These are phyloP conservation scores for Drosophila meridionalis DNA, from an alignment of 2,888 invertebrate species.

Conservation along the genomic window DNA sequence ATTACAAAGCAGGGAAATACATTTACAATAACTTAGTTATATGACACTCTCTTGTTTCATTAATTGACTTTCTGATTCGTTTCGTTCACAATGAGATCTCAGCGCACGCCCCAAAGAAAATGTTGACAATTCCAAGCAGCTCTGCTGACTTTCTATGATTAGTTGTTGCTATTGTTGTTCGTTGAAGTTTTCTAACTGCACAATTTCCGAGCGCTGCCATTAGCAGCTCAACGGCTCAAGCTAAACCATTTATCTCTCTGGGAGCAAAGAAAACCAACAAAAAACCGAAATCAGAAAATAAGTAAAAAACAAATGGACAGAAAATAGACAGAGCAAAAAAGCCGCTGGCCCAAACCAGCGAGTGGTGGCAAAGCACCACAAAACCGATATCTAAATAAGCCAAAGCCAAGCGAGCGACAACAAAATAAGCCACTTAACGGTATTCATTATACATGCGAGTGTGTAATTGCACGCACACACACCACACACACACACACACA, in stretches of 20 bases:
- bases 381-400: slow-evolving; percentile 52
- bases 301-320: slow-evolving; percentile 7
- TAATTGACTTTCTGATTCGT: slow-evolving; percentile 21
- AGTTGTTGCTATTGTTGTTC: slow-evolving; percentile 12
- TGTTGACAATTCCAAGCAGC: slow-evolving; percentile 29
- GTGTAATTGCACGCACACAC: slow-evolving; percentile 62
- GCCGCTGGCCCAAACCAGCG: slow-evolving; percentile 20
- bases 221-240: slow-evolving; percentile 36
- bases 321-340: slow-evolving; percentile 15
- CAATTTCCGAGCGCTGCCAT: slow-evolving; percentile 38
- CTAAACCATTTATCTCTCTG: slow-evolving; percentile 29
- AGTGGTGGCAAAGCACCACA: slow-evolving; percentile 17
- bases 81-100: slow-evolving; percentile 40
- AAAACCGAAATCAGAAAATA: not conserved
- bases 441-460: slow-evolving; percentile 61
- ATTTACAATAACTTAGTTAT: not conserved
- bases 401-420: slow-evolving; percentile 53
- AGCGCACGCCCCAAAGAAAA: slow-evolving; percentile 44
- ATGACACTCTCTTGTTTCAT: slow-evolving; percentile 4
- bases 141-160: slow-evolving; percentile 53
- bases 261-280: slow-evolving; percentile 29
- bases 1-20: not conserved
- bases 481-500: slow-evolving; percentile 19
- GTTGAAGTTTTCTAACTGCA: slow-evolving; percentile 54
- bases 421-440: slow-evolving; percentile 78